Percentiles rank a stretch among this genome's conserved stretches.
Evolutionary conservation across 2,113 vertebrate genomes (phyloP).

Genomic region (Oostethus manadensis): DNA sequence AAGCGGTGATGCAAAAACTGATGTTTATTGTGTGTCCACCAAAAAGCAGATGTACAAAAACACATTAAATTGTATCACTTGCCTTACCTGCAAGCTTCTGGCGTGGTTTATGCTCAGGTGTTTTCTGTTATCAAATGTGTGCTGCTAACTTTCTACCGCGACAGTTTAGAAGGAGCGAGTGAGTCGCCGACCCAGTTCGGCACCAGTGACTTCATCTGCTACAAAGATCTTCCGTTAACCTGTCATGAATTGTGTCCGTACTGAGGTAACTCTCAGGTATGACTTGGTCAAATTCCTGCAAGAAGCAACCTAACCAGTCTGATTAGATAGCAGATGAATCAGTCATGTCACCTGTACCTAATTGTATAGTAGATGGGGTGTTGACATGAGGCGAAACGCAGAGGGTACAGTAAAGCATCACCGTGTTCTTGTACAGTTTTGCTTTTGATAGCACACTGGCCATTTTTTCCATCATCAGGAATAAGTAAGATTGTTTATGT

Average conservation of each 20-base stretch:
- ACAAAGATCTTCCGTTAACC: no score
- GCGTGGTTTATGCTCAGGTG: neutral
- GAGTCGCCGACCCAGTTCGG: no score
- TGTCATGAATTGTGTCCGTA: neutral
- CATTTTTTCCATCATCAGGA: no score
- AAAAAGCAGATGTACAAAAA: conserved; percentile 23
- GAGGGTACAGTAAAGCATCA: neutral
- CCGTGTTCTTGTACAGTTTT: no score
- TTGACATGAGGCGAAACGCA: neutral
- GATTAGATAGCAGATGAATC: neutral
- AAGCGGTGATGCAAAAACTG: conserved; percentile 24
- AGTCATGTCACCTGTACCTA: neutral
- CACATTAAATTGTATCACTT: conserved; percentile 59
- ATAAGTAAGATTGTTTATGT: no score
- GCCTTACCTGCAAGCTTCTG: conserved; percentile 23
- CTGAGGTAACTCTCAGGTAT: neutral
- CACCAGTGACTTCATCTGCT: no score
- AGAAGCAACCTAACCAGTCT: conserved; percentile 26
- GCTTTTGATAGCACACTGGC: no score
- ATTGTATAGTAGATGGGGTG: neutral
- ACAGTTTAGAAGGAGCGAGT: no score
- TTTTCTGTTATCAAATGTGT: neutral
- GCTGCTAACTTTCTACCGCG: no score
- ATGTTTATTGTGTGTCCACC: conserved; percentile 38
- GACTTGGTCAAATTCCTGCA: neutral